Evolutionary conservation across 2,113 vertebrate species (phyloP), one percentile per base, ranked within the genome.

Genomic region (Microcebus tavaratra): DNA sequence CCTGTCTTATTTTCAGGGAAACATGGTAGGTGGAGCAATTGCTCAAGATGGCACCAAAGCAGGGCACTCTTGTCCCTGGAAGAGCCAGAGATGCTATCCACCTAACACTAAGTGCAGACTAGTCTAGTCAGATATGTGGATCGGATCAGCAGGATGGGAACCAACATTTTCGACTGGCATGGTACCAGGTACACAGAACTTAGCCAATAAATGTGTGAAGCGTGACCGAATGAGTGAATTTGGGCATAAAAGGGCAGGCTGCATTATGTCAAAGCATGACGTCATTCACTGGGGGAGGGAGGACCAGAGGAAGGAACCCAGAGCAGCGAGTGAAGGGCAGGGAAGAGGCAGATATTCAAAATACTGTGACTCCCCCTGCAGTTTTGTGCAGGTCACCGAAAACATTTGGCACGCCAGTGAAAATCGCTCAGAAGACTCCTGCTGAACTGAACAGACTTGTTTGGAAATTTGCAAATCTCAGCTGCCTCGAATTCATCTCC

Each of bases 391-490:
- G 8, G 39, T 72, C 78, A 94, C 70, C 53, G 57, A 80, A 90
- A 88, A 57, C 34, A 75, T 27, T 57, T 84, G 55, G 36, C 9
- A 11, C 42, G 6, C 18, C 34, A 55, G 23, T 92, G 39, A 81
- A 95, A 81, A 57, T 72, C 36, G 68, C 80, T 88, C 48, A 82
- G 63, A 88, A 95, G 34, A 70, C 5, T 25, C 50, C 6, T 45
- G 34, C 53, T 72, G 31, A 91, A 80, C 45, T 53, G 42, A 14
- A 96, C 61, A 45, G 29, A n/a, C 57, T 85, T 50, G 9, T 70
- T 50, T 70, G 13, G 76, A 96, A 96, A 94, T 94, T 23, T 94
- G 61, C 39, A 91, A 42, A 80, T 89, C 20, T 65, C 27, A 31
- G 48, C 21, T 91, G n/a, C 29, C 57, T 89, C 61, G 73, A 82